Evolutionary conservation across 2,888 invertebrate genomes (phyloP), one percentile per base, ranked within the genome.

Genomic region (Arrhopalites spinosus): DNA sequence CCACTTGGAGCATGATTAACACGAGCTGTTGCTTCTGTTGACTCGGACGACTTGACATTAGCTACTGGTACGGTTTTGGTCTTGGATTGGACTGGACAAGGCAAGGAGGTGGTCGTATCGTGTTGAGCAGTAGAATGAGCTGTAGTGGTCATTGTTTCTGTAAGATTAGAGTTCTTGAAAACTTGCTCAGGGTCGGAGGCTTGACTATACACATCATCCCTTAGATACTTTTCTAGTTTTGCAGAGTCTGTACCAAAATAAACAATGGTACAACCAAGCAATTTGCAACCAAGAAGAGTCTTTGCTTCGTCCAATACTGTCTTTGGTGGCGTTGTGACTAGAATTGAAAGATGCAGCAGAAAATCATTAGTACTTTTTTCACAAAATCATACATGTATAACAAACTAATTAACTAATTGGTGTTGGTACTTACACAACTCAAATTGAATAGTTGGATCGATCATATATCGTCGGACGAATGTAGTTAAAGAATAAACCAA

Each of bases 251-350:
- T 88, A 76, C 90, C 90, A 84, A 92, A 93, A 86, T 94, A 90
- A 84, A 94, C 85, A 74, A 92, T 88, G 20, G 92, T 92, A 81
- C 91, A 91, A 45, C 94, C 94, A 2, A 94, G 92, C 84, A 92
- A 91, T 83, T 90, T 89, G 8, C 90, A 88, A 84, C 94, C 91
- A 13, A 92, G 84, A 70, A 94, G 86, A n/a, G 90, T 89, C 81
- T 87, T 87, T 74, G 88, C 87, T 5, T 88, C 86, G 63, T 89
- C 87, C 59, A 96, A 86, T 78, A 90, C 87, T 80, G 88, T 88
- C 85, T 92, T 94, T 15, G 95, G 91, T 20, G 96, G 95, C n/a
- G 93, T 90, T 50, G 92, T 91, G 87, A 92, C 94, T 94, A 85
- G 79, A 86, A n/a, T n/a, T n/a, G n/a, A 27, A 29, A 17, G 8